Evolutionary conservation across 2,888 invertebrate species (phyloP), one percentile per base, ranked within the genome.

Genomic region (Diadromus collaris): DNA sequence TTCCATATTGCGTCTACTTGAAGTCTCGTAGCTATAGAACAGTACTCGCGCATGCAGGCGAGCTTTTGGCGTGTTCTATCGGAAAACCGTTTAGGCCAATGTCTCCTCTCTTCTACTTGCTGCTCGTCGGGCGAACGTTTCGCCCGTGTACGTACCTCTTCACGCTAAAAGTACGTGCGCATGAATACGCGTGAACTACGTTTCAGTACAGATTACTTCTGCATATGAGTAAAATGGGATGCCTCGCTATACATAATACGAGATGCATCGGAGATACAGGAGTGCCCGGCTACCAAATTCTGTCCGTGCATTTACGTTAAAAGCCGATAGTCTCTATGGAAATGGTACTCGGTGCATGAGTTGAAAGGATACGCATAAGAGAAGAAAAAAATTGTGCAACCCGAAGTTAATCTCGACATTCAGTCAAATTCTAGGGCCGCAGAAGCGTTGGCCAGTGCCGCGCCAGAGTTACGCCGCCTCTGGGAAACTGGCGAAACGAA

Each of bases 81-180:
- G 85, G 84, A 84, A 85, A 85, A 85, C 81, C 81, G 84, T 85
- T 85, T 81, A 68, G 80, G 82, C 73, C 80, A 78, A 76, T 76
- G 76, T 68, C 67, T 79, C 68, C 78, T 80, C 80, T 80, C 79
- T 82, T 79, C 77, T 70, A 77, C 78, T 77, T 80, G 72, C 78
- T 65, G 69, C 29, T 58, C 56, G 56, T 16, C 27, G 7, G 21
- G 24, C 16, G 21, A 24, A 29, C 19, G 48, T 10, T 60, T 7
- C 29, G 29, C 48, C n/a, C 44, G n/a, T 32, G 60, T 24, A 60
- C 19, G 34, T 34, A 34, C 19, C 21, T 29, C 27, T 24, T n/a
- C 27, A 29, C 29, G 29, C 7, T 60, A 32, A n/a, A 34, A 60
- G 34, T 60, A 19, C 60, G 32, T 34, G 32, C 56, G 7, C 51